Percentiles rank a stretch among this genome's conserved stretches.
Conservation (phyloP, 2,113 vertebrate genomes). For the Microtus richardsoni region DNA sequence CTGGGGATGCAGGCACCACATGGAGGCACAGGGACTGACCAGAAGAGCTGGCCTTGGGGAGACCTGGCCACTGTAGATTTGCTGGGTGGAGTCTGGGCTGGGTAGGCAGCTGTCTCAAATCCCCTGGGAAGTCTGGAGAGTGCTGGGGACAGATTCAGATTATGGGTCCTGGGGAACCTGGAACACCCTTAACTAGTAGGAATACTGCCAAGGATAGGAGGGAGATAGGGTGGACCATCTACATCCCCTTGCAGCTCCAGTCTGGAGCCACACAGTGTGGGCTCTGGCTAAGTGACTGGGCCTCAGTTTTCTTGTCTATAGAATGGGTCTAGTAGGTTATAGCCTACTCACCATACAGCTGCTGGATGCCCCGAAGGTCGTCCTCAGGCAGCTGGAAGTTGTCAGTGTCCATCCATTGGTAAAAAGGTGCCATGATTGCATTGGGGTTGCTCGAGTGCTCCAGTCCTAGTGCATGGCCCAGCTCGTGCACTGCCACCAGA, state of each 20-base stretch:
- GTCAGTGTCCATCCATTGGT: conserved; percentile 95
- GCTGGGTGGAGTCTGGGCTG: not conserved
- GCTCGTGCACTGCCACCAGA: conserved; percentile 95
- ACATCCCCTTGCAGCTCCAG: not conserved
- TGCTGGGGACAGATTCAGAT: not conserved
- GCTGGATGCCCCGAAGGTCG: conserved; percentile 94
- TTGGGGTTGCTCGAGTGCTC: conserved; percentile 96
- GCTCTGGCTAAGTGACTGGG: not conserved
- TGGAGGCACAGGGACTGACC: not conserved
- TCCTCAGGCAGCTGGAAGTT: conserved; percentile 95
- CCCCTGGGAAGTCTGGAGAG: not conserved
- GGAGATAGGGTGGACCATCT: no score
- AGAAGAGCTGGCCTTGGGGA: not conserved
- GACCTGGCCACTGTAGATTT: not conserved
- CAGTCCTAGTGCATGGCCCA: conserved; percentile 96
- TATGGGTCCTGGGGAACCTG: not conserved
- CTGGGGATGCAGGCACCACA: not conserved
- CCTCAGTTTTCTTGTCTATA: not conserved
- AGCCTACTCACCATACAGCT: conserved; percentile 93
- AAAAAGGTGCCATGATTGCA: conserved; percentile 97
- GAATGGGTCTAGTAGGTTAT: not conserved
- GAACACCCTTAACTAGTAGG: not conserved
- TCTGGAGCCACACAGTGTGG: not conserved
- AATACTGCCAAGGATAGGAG: not conserved
- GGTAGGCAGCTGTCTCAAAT: not conserved